A percentile compares a stretch with the other conserved stretches of the same genome.
phyloP scores from a whole-genome alignment of 2,888 invertebrate species.

The Dolichopus griseipennis region DNA sequence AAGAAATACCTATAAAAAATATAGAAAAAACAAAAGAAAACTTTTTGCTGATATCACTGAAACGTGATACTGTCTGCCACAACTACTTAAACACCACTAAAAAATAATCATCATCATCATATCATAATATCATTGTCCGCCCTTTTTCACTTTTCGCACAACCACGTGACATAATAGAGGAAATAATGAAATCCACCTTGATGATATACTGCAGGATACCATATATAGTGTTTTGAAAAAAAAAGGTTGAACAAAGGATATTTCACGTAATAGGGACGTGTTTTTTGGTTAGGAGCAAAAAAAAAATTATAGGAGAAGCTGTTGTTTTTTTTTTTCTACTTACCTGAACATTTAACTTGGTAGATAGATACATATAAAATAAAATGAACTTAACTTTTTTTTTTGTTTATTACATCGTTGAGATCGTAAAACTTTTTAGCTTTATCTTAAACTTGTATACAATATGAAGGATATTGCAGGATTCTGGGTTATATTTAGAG shows the following conservation, averaged over 20 bases:
- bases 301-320: too few relatives aligned
- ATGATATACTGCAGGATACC: neutral
- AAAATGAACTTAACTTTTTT: neutral
- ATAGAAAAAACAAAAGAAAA: neutral
- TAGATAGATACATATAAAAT: neutral
- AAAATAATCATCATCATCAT: neutral
- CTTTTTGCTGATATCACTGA: neutral
- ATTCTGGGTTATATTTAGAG: neutral
- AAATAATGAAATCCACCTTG: neutral
- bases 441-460: neutral
- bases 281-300: neutral
- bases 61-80: slow-evolving; percentile 1
- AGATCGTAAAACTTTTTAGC: neutral
- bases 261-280: neutral
- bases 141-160: neutral
- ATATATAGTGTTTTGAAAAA: neutral
- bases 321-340: too few relatives aligned
- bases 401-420: neutral
- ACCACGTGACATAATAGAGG: neutral
- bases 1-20: neutral
- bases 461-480: neutral
- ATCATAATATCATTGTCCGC: neutral
- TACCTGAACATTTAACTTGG: too few relatives aligned
- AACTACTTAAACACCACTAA: neutral
- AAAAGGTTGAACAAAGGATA: neutral